Evolutionary conservation across 2,888 invertebrate species (phyloP), one percentile per base, ranked within the genome.

Genomic region (Drosophila birchii): DNA sequence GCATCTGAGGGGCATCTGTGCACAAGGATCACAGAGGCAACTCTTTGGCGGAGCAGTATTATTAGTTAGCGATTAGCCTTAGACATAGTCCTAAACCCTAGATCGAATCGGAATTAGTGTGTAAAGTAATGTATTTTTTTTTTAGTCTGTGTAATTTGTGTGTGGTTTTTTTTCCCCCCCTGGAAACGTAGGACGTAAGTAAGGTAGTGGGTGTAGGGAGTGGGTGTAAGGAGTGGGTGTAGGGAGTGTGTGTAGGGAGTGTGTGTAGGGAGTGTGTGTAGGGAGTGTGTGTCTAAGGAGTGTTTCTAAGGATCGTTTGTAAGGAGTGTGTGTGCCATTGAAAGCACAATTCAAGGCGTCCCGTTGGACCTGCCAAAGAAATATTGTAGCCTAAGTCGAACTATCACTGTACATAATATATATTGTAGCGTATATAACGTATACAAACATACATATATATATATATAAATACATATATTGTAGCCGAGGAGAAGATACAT

Each of bases 11-110:
- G 3, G 26, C 7, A 18, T 9, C 41, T 23, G 2, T 2, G 23
- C 23, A 23, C 8, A 20, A 16, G 34, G n/a, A 39, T 66, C 39
- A 56, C 18, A 12, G 39, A 41, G 32, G 43, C 4, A 26, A n/a
- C 47, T 29, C 47, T 11, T 2, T 29, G n/a, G 45, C n/a, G 45
- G n/a, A 56, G 45, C 11, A 56, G 18, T 45, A 80, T 73, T 69
- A 79, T 67, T 80, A 82, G 69, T 64, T 56, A 78, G 63, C 51
- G 39, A 39, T 67, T 76, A 78, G 82, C 54, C 53, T 73, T 81
- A 81, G 73, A 49, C 66, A 75, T 80, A 80, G 81, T 79, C 49
- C 44, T 81, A 81, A 77, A 59, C 39, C 54, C 55, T 76, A 79
- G 81, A 45, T 54, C 43, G 56, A 55, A 69, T 59, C 53, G 59